phyloP scores from a whole-genome alignment of 2,113 vertebrate species.

The Miniopterus natalensis region DNA sequence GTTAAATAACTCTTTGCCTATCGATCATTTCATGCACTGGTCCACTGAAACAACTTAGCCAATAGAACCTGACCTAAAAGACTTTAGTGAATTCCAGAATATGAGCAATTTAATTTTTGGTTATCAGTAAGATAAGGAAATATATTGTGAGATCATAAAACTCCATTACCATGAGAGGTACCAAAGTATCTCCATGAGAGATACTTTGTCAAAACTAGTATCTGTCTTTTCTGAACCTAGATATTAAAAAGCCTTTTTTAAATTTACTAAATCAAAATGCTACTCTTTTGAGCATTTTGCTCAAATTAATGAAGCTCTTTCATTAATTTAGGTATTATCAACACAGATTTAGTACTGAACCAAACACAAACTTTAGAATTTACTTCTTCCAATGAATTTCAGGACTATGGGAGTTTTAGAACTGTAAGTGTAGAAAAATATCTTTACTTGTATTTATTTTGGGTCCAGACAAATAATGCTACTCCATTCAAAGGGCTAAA shows the following conservation, averaged over 20 bases:
- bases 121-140: neutral
- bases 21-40: neutral
- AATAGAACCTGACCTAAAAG: neutral
- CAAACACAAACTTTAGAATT: neutral
- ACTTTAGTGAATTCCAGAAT: neutral
- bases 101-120: neutral
- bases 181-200: neutral
- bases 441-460: conserved; percentile 34
- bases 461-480: neutral
- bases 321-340: neutral
- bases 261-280: neutral
- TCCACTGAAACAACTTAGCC: conserved; percentile 5
- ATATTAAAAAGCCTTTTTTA: neutral
- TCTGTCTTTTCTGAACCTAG: conserved; percentile 21
- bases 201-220: neutral
- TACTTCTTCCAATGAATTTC: conserved; percentile 4
- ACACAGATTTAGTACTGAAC: neutral
- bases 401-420: neutral
- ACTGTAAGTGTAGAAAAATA: neutral
- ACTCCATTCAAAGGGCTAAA: neutral
- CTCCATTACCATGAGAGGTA: neutral
- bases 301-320: neutral
- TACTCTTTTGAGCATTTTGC: no score
- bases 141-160: neutral
- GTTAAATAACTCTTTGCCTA: neutral